A percentile compares a stretch with the other conserved stretches of the same genome.
These are phyloP conservation scores for Leucopsar rothschildi DNA, from an alignment of 2,113 vertebrate genomes.

Conservation along the genomic window DNA sequence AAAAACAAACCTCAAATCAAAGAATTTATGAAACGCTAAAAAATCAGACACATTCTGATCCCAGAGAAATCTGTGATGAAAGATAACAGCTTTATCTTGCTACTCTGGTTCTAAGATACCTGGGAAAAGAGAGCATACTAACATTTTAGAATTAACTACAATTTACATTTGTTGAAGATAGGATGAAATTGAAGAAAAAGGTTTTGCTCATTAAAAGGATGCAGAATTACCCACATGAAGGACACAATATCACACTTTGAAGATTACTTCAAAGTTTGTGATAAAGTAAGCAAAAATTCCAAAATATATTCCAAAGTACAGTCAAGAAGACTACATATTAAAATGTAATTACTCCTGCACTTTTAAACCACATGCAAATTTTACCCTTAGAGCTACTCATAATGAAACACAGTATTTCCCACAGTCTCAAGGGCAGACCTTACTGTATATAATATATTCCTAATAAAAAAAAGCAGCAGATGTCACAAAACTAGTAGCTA, in stretches of 20 bases:
- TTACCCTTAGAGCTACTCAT: constrained; percentile 50
- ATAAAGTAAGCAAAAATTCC: constrained; percentile 30
- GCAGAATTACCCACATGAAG: constrained; percentile 27
- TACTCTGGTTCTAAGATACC: neutral
- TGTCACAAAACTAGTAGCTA: neutral
- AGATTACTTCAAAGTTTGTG: constrained; percentile 33
- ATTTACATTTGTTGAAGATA: neutral
- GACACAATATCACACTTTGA: neutral
- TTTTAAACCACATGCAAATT: constrained; percentile 53
- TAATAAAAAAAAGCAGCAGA: neutral
- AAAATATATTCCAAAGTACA: neutral
- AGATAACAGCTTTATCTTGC: neutral
- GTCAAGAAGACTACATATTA: constrained; percentile 22
- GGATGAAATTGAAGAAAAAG: neutral
- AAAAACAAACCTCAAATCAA: neutral
- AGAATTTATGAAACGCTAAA: neutral
- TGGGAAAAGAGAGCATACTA: neutral
- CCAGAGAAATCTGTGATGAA: neutral
- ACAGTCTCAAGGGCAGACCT: constrained; percentile 43
- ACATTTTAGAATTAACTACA: neutral
- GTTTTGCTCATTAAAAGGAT: neutral
- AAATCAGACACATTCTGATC: neutral
- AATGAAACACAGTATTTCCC: constrained; percentile 15
- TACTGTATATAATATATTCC: neutral
- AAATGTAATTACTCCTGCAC: constrained; percentile 15